Conservation (phyloP, 2,888 invertebrate genomes). For the Rhamphomyia laevipes region DNA sequence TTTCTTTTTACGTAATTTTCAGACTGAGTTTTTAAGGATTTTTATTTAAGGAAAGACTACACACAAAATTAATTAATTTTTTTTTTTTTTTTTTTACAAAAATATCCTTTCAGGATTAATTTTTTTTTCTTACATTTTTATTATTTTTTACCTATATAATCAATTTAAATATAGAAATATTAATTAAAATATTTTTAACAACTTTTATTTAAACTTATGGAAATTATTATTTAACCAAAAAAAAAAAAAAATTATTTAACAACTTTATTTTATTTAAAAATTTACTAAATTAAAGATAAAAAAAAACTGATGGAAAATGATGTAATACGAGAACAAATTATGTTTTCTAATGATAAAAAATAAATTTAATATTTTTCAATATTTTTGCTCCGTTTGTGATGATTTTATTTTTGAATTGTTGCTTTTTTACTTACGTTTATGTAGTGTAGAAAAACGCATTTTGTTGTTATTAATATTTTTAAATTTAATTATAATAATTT, state of each 20-base stretch:
- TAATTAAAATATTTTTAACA: too few species aligned
- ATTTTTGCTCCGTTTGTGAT: too few species aligned
- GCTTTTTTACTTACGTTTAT: constrained; percentile 1
- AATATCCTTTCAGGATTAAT: constrained; percentile 34
- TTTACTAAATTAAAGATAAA: too few species aligned
- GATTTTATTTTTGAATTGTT: too few species aligned
- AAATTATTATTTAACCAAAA: constrained; percentile 40
- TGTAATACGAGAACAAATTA: constrained; percentile 20
- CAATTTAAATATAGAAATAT: too few species aligned
- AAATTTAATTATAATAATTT: too few species aligned
- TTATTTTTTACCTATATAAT: constrained; percentile 8
- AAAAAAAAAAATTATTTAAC: too few species aligned
- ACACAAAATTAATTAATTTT: background rate
- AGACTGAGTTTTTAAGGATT: constrained; percentile 13
- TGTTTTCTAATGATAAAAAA: constrained; percentile 9
- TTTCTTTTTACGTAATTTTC: constrained; percentile 7
- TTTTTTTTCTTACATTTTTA: constrained; percentile 40
- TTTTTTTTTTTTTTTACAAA: constrained; percentile 7
- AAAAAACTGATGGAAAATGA: constrained; percentile 19
- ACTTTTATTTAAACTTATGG: constrained; percentile 12
- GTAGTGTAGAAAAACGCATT: too few species aligned
- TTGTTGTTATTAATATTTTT: too few species aligned
- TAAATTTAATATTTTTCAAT: background rate
- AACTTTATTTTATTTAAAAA: too few species aligned
- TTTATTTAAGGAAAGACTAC: constrained; percentile 7